Conservation (phyloP, 1,140 invertebrate genomes). For the Eciton burchellii region DNA sequence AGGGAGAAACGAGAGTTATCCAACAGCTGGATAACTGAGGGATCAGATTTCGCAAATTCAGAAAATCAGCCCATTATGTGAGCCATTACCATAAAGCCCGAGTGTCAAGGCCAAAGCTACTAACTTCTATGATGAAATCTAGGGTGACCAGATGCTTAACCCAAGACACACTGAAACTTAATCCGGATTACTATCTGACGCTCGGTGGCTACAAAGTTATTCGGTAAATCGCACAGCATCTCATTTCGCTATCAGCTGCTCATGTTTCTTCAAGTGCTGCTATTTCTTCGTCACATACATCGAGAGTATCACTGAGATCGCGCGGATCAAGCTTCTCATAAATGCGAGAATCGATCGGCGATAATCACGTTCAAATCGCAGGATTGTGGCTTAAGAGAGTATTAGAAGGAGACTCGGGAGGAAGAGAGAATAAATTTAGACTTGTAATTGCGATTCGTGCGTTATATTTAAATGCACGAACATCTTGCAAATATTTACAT, state of each 20-base stretch:
- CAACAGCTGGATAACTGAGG: not conserved
- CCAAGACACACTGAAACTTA: conserved; percentile 47
- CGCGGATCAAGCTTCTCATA: not conserved
- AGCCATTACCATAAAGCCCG: conserved; percentile 38
- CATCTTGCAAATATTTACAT: too few species aligned
- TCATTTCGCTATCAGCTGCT: not conserved
- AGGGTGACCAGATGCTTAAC: conserved; percentile 42
- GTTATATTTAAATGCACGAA: too few species aligned
- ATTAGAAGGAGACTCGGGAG: too few species aligned
- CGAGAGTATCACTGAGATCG: not conserved
- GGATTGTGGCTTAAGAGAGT: too few species aligned
- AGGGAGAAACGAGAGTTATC: not conserved
- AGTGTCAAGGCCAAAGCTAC: conserved; percentile 35
- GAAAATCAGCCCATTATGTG: not conserved
- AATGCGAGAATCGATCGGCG: not conserved
- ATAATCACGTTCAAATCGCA: not conserved
- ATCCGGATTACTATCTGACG: conserved; percentile 48
- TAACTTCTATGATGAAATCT: conserved; percentile 47
- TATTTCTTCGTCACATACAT: not conserved
- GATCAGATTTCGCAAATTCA: conserved; percentile 4
- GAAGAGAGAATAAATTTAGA: too few species aligned
- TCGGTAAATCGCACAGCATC: not conserved
- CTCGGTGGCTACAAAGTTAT: conserved; percentile 7
- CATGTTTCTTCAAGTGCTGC: not conserved
- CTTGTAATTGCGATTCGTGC: too few species aligned